A percentile compares a stretch with the other conserved stretches of the same genome.
Evolutionary conservation across 2,888 invertebrate genomes (phyloP).

Genomic region (Pelosia muscerda): DNA sequence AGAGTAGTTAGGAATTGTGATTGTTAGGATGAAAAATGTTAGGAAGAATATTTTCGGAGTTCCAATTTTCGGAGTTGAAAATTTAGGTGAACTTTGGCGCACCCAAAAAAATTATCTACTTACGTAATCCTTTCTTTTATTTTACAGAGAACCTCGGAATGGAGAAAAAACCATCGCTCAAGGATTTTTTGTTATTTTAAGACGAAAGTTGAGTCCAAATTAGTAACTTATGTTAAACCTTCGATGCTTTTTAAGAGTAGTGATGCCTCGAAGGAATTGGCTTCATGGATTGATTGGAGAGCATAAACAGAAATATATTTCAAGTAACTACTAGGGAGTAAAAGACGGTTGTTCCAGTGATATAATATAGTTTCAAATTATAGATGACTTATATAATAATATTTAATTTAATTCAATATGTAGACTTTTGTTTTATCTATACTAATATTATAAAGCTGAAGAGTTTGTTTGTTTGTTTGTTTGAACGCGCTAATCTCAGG

Average conservation of each 20-base stretch:
- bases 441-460: no score
- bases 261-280: background rate
- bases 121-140: background rate
- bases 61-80: no score
- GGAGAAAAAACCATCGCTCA: background rate
- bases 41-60: no score
- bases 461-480: no score
- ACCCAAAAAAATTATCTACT: background rate
- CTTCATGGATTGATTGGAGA: slow-evolving; percentile 4
- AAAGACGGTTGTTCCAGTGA: background rate
- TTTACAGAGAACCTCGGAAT: slow-evolving; percentile 14
- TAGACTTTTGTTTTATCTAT: background rate
- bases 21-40: no score
- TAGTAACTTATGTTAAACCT: background rate
- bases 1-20: no score
- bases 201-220: background rate
- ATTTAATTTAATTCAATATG: background rate
- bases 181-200: background rate
- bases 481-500: no score
- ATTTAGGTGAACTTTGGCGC: no score
- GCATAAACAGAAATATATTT: background rate
- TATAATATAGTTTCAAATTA: slow-evolving; percentile 10
- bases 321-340: slow-evolving; percentile 3
- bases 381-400: background rate
- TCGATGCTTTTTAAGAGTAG: background rate